Percentiles rank a stretch among this genome's conserved stretches.
Conservation (phyloP, 2,797 vertebrate species). For the Squalus acanthias region DNA sequence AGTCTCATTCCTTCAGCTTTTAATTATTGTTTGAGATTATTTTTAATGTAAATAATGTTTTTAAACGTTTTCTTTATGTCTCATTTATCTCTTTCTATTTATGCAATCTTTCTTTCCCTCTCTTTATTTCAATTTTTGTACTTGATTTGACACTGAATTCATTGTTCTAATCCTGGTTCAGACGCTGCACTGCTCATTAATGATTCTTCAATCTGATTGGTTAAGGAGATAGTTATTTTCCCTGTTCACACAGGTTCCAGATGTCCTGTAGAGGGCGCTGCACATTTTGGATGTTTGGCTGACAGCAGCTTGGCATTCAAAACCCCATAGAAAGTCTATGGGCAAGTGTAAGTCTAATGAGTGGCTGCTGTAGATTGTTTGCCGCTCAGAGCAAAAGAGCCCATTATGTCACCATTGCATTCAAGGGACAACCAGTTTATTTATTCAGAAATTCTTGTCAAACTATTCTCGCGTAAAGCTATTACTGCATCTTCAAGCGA, state of each 20-base stretch:
- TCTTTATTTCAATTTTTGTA: neutral
- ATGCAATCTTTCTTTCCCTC: neutral
- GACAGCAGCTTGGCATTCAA: neutral
- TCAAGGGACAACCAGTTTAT: neutral
- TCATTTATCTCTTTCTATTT: no score
- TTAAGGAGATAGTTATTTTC: neutral
- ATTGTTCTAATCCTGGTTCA: neutral
- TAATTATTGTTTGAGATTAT: neutral
- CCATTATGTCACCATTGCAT: neutral
- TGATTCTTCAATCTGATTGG: neutral
- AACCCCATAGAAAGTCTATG: neutral
- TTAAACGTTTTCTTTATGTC: no score
- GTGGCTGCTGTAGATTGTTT: neutral
- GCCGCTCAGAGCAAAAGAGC: neutral
- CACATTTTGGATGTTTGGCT: neutral
- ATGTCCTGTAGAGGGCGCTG: neutral
- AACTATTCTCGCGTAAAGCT: neutral
- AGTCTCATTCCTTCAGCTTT: neutral
- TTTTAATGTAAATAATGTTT: neutral
- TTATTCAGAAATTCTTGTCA: neutral
- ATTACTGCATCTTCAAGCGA: neutral
- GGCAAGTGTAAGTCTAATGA: neutral
- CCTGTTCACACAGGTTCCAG: neutral
- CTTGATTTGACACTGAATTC: neutral
- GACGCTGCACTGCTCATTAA: neutral